Conservation (phyloP, 2,113 vertebrate species). For the Bostrychus sinensis region DNA sequence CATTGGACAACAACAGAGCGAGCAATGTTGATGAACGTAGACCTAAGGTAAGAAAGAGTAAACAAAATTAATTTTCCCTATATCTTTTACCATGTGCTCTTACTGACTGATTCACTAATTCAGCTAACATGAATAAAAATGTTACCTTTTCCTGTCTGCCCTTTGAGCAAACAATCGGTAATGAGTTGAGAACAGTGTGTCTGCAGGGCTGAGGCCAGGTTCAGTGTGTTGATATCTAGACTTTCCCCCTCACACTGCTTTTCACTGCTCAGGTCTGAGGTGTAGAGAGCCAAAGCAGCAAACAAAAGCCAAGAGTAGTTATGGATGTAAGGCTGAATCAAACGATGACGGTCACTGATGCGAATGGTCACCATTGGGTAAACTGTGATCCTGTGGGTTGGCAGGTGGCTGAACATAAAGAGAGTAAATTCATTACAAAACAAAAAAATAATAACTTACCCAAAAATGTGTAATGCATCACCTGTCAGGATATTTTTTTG, state of each 20-base stretch:
- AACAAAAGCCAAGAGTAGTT: conserved; percentile 98
- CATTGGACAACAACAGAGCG: conserved; percentile 85
- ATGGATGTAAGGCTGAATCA: conserved; percentile 97
- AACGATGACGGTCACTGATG: conserved; percentile 91
- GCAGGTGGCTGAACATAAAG: conserved; percentile 85
- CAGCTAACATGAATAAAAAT: neutral
- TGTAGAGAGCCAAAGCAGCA: conserved; percentile 90
- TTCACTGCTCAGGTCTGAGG: conserved; percentile 86
- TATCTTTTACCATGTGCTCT: neutral
- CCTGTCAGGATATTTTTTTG: conserved; percentile 95
- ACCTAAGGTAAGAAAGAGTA: conserved; percentile 68
- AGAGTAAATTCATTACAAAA: neutral
- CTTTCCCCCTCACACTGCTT: conserved; percentile 79
- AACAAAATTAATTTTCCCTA: neutral
- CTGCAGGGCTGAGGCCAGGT: conserved; percentile 80
- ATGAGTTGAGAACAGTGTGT: conserved; percentile 89
- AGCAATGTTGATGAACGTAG: conserved; percentile 89
- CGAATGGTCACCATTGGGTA: conserved; percentile 95
- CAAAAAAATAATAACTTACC: neutral
- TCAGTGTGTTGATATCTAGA: conserved; percentile 61
- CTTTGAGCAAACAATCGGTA: conserved; percentile 91
- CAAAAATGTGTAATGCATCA: conserved; percentile 48
- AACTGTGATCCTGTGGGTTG: conserved; percentile 92
- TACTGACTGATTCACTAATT: neutral
- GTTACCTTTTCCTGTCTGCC: conserved; percentile 90